Base-by-base conservation (phyloP, 2,888 invertebrate species). In the Agriotes lineatus region DNA sequence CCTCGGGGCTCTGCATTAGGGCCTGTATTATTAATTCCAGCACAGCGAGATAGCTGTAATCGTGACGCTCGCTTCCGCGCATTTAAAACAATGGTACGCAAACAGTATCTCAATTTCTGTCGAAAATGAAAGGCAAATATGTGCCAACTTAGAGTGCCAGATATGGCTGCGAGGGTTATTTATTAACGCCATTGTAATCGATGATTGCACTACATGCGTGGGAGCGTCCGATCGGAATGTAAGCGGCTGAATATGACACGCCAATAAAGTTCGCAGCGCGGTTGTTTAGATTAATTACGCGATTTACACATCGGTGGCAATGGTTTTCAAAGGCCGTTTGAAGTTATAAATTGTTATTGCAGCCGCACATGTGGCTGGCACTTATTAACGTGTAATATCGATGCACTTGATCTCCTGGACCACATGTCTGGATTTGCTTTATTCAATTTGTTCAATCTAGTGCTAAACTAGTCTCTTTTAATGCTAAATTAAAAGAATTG, bases 261-360 rank as follows among this genome's bases (percentile, higher is more conserved):
- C 19, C n/a, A n/a, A 20, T 22, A 48, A 45, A 18, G 19, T 22
- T 48, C 12, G 20, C 45, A 12, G n/a, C 20, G 12, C 20, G 48
- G 42, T 60, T 66, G 61, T 67, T 67, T 61, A 60, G 50, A 67
- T 67, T 67, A 67, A 67, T 67, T 67, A 60, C 67, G 44, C 37
- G 22, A 56, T 67, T 67, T 61, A 67, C 44, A 61, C 60, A 61
- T 67, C 48, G 14, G 37, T 25, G 67, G 42, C 56, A 35, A 19
- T 42, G 30, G 25, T 52, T 52, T 62, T 52, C 62, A 62, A 62
- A 62, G 30, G 42, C 39, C 14, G 52, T 20, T 54, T 39, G 50
- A 50, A 37, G 30, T 22, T 62, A 33, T 62, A 62, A 62, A 62
- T 54, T 56, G 30, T 44, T 52, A 63, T 30, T 33, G 33, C 25